Base-by-base conservation (phyloP, 2,888 invertebrate species). In the Rapana venosa region DNA sequence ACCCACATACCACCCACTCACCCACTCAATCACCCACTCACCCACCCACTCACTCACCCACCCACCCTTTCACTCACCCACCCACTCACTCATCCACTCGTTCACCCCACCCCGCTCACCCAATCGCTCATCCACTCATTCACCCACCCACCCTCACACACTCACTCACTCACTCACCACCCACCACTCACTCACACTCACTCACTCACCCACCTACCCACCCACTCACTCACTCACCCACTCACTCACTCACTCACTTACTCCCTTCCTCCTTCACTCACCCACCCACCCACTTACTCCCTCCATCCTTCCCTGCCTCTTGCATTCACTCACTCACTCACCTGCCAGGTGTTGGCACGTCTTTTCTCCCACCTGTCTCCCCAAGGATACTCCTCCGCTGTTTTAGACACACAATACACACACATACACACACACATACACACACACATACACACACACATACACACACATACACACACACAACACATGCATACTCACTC, bases 291-390 rank as follows among this genome's bases (percentile, higher is more conserved):
- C 83, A 83, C 47, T 8, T 47, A 83, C 47, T 20, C 36, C 8
- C 83, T 22, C 83, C 36, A 20, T n/a, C n/a, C n/a, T n/a, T n/a
- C n/a, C n/a, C n/a, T n/a, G n/a, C n/a, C n/a, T n/a, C n/a, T n/a
- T n/a, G n/a, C 36, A 20, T 20, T 8, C 22, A 56, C 47, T 47
- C 26, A 30, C 8, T 58, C 35, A 85, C 87, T n/a, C 93, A 95
- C 96, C 95, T 96, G 96, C 96, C 96, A 96, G 4, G 94, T 90
- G 90, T 96, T 96, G 89, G 95, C 94, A 87, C 96, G 92, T 26
- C 92, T 92, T 58, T 92, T 92, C 89, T 94, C 91, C 91, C 94
- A 95, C 35, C 92, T 92, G 91, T 96, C 95, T 36, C 96, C 96
- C 96, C 96, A 96, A 6, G 96, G 96, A 91, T 95, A 96, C 22